Percentiles rank a stretch among this genome's conserved stretches.
Conservation (phyloP, 2,113 vertebrate species). For the Camarhynchus parvulus region DNA sequence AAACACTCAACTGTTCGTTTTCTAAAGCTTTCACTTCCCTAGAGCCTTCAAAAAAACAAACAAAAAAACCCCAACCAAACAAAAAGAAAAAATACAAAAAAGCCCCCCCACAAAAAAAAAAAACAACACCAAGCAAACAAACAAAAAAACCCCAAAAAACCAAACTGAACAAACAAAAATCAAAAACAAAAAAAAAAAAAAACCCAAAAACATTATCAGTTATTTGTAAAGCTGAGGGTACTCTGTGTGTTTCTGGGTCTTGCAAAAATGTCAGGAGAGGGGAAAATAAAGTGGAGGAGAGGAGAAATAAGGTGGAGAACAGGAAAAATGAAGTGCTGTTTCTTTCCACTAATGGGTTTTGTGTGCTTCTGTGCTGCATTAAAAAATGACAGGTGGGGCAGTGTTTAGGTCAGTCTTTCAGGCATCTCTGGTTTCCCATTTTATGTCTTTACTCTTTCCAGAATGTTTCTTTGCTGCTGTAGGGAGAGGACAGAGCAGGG, state of each 20-base stretch:
- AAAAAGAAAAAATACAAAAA: too few species aligned
- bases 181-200: too few species aligned
- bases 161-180: background rate
- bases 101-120: background rate
- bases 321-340: background rate
- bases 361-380: background rate
- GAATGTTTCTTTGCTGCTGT: background rate
- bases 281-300: background rate
- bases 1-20: background rate
- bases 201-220: too few species aligned
- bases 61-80: too few species aligned
- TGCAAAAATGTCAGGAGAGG: background rate
- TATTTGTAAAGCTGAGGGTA: background rate
- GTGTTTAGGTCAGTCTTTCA: background rate
- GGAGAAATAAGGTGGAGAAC: background rate
- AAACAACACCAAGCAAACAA: too few species aligned
- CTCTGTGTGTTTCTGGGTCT: fast-evolving
- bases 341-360: fast-evolving
- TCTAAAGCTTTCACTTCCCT: background rate
- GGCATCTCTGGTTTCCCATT: background rate
- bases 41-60: background rate
- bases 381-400: background rate
- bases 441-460: fast-evolving
- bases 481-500: background rate
- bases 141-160: too few species aligned